Percentiles rank a stretch among this genome's conserved stretches.
These are phyloP conservation scores for Typhlichthys eigenmanni DNA, from an alignment of 2,797 vertebrate genomes.

Conservation along the genomic window DNA sequence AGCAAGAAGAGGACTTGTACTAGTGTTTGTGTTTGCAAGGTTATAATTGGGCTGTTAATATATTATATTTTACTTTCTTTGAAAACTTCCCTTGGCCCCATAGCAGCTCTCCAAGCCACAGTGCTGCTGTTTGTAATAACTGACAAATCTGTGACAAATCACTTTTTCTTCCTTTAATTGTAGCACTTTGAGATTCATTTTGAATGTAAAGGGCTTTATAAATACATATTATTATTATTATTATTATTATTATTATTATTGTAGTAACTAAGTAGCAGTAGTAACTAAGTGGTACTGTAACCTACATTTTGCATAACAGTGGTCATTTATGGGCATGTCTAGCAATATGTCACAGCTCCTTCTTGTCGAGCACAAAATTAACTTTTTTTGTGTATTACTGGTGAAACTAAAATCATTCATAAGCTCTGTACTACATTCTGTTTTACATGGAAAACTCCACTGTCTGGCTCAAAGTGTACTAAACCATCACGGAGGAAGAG, in stretches of 20 bases:
- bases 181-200: no score
- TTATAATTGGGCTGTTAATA: constrained; percentile 45
- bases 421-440: constrained; percentile 37
- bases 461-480: constrained; percentile 33
- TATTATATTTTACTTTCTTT: constrained; percentile 47
- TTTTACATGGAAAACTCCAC: constrained; percentile 39
- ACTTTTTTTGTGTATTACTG: constrained; percentile 25
- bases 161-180: no score
- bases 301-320: no score
- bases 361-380: constrained; percentile 5
- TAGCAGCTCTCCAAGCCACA: no score
- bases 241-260: no score
- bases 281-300: no score
- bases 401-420: constrained; percentile 40
- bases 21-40: constrained; percentile 2
- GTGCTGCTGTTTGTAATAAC: no score
- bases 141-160: no score
- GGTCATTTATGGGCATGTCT: constrained; percentile 28
- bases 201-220: no score
- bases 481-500: constrained; percentile 48
- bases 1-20: background rate
- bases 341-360: constrained; percentile 24
- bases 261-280: no score
- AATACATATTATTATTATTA: no score
- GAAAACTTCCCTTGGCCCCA: constrained; percentile 3